phyloP scores from a whole-genome alignment of 2,888 invertebrate species.

The Hypolimnas misippus region DNA sequence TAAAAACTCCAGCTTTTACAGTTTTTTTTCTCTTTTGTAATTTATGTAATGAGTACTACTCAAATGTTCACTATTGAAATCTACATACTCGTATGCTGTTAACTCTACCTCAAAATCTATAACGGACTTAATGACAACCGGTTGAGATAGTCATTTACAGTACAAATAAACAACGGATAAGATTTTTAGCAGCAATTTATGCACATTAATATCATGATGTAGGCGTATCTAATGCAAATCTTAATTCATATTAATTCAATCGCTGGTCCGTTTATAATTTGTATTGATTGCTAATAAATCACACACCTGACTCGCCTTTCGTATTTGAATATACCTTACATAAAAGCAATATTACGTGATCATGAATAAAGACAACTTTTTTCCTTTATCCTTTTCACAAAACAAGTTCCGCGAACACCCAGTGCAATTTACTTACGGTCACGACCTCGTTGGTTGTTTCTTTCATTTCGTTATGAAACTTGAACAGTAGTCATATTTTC shows the following conservation, averaged over 20 bases:
- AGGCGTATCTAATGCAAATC: background rate
- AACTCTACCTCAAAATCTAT: too few species aligned
- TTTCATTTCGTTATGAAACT: conserved; percentile 29
- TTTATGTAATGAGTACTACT: too few species aligned
- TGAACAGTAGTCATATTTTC: conserved; percentile 27
- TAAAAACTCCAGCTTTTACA: too few species aligned
- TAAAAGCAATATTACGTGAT: conserved; percentile 1
- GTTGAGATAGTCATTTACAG: too few species aligned
- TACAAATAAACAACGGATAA: too few species aligned
- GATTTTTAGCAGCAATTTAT: background rate
- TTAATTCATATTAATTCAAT: background rate
- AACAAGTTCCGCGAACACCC: conserved; percentile 25
- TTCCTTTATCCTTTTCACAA: conserved; percentile 21
- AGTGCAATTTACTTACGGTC: conserved; percentile 29
- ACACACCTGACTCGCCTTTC: background rate
- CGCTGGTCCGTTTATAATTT: background rate
- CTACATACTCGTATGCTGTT: too few species aligned
- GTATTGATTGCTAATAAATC: conserved; percentile 3
- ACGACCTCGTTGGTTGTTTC: conserved; percentile 32
- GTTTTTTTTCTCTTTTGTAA: too few species aligned
- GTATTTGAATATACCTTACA: background rate
- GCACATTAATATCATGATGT: background rate
- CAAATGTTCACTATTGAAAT: too few species aligned
- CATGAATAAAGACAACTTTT: conserved; percentile 7
- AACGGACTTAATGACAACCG: too few species aligned